Conservation (phyloP, 2,113 vertebrate genomes). For the Varanus komodoensis region DNA sequence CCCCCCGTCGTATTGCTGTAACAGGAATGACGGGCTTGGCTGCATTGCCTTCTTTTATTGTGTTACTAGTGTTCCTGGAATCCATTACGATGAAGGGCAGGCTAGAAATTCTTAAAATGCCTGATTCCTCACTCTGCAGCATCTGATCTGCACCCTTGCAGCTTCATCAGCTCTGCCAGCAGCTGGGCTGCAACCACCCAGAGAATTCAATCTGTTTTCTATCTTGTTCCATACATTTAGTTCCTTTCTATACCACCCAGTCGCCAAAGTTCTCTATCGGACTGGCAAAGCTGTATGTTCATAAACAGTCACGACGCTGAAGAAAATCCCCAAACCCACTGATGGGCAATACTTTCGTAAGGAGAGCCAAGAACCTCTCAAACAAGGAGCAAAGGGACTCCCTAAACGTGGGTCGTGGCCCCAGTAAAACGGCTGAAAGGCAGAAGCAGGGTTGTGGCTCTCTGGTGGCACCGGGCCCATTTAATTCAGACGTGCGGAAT, state of each 20-base stretch:
- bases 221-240: no score
- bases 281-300: background rate
- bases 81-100: background rate
- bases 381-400: background rate
- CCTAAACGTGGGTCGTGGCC: no score
- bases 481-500: background rate
- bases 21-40: background rate
- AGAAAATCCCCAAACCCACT: background rate
- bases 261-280: background rate
- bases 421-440: no score
- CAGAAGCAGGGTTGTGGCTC: background rate
- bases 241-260: no score
- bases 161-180: background rate
- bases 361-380: background rate
- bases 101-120: background rate
- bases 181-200: background rate
- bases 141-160: background rate
- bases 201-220: no score
- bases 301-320: background rate
- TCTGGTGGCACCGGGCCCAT: background rate
- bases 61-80: background rate
- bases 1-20: background rate
- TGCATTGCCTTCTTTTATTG: no score
- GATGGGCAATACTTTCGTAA: background rate
- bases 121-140: background rate